Evolutionary conservation across 2,797 vertebrate genomes (phyloP), one percentile per base, ranked within the genome.

Genomic region (Chaunax sp.): DNA sequence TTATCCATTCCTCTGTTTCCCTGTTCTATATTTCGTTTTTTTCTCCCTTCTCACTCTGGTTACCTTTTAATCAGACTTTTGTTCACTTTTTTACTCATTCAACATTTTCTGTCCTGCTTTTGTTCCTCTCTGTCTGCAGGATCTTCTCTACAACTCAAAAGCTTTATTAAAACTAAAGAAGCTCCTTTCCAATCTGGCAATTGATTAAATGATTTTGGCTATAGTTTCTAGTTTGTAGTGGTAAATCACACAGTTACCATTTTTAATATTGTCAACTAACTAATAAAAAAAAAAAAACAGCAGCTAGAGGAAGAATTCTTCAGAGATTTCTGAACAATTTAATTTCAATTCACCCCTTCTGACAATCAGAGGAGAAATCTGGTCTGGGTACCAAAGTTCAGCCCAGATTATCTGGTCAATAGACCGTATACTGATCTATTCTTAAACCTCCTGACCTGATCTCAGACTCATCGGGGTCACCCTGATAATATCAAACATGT

Each of bases 1-100:
- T 19, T 69, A 66, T 75, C 30, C 44, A 64, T 41, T 75, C 38
- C 41, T 46, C 33, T 68, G 10, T 63, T 66, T 70, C 65, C 41
- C 20, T 64, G 10, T 51, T 59, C 22, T 43, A 1, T 30, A 33
- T 57, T 62, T 63, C 71, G 15, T 59, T 6, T 19, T 1, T 28
- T n/a, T 30, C 45, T 26, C 14, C 2, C 14, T 18, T 30, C 26
- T 6, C 18, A n/a, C 51, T 30, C 14, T 19, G 50, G 26, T 57
- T 55, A 50, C 55, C 25, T 47, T 64, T 62, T 38, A 69, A 8
- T 63, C 22, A 52, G 40, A 26, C 41, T 41, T 64, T 43, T 59
- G 20, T 47, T 26, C 15, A 45, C 3, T 65, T 40, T 64, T 53
- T 49, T 6, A 28, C 41, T 67, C 44, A 35, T 68, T 43, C 53